Evolutionary conservation across 2,888 invertebrate genomes (phyloP), one percentile per base, ranked within the genome.

Genomic region (Polydrusus pterygomalis): DNA sequence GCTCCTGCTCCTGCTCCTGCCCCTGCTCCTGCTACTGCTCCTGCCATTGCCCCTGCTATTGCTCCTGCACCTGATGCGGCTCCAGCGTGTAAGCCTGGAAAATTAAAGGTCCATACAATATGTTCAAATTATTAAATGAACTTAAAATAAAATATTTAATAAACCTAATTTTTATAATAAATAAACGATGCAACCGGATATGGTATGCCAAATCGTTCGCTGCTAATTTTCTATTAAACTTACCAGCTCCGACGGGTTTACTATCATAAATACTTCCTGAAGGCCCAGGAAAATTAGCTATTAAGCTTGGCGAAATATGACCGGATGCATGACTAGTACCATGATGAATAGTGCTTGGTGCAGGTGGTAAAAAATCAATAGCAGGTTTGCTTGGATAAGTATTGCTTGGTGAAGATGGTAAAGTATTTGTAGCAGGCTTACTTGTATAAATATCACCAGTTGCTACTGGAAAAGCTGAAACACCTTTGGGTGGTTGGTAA

Each of bases 311-410:
- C 18, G 70, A 77, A 47, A 77, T 47, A 45, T 77, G 74, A 7
- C 25, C 62, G 7, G 47, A 58, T 18, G 15, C 30, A 17, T 45
- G 15, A 9, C 15, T 17, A 47, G 18, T 30, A 5, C 18, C 40
- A 40, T 34, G 34, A 8, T 20, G 30, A 49, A 68, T 11, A 54
- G 49, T 60, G 25, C 77, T 34, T 65, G 74, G 54, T 34, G 40
- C 67, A 47, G 25, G 30, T 30, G 67, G 38, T 25, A 43, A 43
- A 13, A 43, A 3, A 43, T 6, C 43, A 9, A 54, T 18, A 30
- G 40, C 78, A 20, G 82, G 82, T 77, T 80, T 81, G 54, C 77
- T 79, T n/a, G 71, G 70, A 56, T 80, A 73, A 49, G 80, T 79
- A 58, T 74, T 11, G 75, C 30, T 56, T 9, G 47, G 17, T 47